phyloP scores from a whole-genome alignment of 2,113 vertebrate species.

The Pseudopipra pipra region DNA sequence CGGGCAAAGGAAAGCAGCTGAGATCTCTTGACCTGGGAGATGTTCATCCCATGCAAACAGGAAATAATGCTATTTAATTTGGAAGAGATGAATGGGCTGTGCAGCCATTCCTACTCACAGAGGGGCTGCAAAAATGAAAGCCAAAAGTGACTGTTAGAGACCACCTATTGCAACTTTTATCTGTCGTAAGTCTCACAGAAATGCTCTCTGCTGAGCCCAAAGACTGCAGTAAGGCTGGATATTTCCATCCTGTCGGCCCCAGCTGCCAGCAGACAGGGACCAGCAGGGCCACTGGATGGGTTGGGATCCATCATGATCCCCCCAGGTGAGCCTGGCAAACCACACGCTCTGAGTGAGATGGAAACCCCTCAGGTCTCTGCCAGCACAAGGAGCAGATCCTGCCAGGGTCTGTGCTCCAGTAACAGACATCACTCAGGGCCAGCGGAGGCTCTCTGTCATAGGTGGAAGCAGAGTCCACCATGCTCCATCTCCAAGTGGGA shows the following conservation, averaged over 20 bases:
- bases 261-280: background rate
- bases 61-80: background rate
- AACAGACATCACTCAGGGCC: background rate
- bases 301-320: background rate
- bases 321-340: background rate
- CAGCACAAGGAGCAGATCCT: background rate
- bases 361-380: background rate
- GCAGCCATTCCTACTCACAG: background rate
- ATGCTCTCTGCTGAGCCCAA: background rate
- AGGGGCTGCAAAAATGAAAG: background rate
- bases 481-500: background rate
- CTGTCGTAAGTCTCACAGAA: background rate
- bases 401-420: fast-evolving
- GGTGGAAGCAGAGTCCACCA: background rate
- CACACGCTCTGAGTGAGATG: background rate
- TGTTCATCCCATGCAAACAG: background rate
- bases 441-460: fast-evolving
- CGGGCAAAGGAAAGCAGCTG: fast-evolving
- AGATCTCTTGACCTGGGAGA: background rate
- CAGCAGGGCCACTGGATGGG: background rate
- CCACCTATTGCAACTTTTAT: background rate
- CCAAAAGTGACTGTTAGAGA: background rate
- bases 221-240: background rate
- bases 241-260: background rate
- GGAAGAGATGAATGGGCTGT: background rate